phyloP scores from a whole-genome alignment of 2,113 vertebrate species.

The Microcebus griseorufus region DNA sequence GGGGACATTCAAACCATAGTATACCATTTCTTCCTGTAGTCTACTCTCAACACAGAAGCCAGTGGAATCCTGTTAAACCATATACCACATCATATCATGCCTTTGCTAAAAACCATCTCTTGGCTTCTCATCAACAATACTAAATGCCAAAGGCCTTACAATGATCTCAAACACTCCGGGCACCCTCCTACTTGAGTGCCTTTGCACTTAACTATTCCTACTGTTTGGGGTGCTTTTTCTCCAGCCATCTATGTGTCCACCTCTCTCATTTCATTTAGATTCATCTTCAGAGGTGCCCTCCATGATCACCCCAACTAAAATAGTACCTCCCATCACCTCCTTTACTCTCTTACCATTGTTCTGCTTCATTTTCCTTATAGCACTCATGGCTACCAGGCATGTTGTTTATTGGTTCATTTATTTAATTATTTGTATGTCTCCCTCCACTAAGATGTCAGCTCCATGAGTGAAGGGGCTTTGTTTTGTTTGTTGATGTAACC shows the following conservation, averaged over 20 bases:
- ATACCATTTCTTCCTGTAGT: neutral
- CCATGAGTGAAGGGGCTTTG: neutral
- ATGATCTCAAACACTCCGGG: neutral
- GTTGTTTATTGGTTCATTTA: conserved; percentile 6
- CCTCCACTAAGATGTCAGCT: neutral
- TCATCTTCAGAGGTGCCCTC: neutral
- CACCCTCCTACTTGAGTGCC: neutral
- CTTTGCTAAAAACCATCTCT: neutral
- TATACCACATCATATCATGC: neutral
- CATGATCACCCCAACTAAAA: neutral
- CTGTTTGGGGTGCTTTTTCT: neutral
- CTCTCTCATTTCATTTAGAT: neutral
- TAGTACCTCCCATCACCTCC: neutral
- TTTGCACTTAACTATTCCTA: neutral
- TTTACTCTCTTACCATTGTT: neutral
- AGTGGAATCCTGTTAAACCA: neutral
- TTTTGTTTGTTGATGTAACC: neutral
- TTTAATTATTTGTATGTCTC: conserved; percentile 2
- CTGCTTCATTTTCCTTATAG: conserved; percentile 37
- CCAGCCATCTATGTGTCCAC: neutral
- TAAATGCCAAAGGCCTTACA: neutral
- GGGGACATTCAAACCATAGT: neutral
- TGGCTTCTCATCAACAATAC: neutral
- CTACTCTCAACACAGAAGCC: neutral
- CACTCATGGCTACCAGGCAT: neutral